Conservation (phyloP, 2,797 vertebrate genomes). For the Loris lydekkerianus region DNA sequence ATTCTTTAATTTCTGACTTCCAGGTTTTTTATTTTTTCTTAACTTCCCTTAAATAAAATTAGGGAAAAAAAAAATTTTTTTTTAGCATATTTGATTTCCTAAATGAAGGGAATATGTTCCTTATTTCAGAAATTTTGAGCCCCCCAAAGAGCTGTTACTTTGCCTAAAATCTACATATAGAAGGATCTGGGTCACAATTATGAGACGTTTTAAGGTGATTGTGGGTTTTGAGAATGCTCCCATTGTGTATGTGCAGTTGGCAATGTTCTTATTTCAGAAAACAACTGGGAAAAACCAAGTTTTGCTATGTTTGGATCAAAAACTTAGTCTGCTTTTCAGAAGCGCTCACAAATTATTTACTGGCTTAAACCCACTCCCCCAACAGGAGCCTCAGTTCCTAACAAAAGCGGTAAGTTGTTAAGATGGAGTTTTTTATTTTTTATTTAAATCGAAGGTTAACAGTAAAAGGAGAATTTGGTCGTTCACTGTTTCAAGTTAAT, state of each 20-base stretch:
- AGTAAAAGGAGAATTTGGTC: constrained; percentile 51
- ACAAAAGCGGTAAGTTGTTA: constrained; percentile 13
- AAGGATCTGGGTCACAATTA: neutral
- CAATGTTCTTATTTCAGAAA: neutral
- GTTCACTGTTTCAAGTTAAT: constrained; percentile 75
- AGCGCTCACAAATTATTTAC: neutral
- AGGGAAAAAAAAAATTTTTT: constrained; percentile 2
- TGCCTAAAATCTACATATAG: constrained; percentile 20
- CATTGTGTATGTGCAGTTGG: neutral
- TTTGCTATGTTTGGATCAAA: neutral
- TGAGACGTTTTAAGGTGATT: neutral
- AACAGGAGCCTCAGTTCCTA: neutral
- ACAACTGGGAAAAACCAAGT: neutral
- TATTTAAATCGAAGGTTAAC: constrained; percentile 80
- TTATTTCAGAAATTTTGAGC: constrained; percentile 73
- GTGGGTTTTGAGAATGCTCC: neutral
- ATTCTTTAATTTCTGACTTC: constrained; percentile 64
- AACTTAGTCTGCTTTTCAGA: constrained; percentile 57
- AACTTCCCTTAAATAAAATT: constrained; percentile 55
- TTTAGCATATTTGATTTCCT: constrained; percentile 76
- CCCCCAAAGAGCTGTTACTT: constrained; percentile 36
- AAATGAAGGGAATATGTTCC: constrained; percentile 67
- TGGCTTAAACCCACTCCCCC: neutral
- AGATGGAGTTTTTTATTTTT: constrained; percentile 68
- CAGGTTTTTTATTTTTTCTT: neutral